Conservation (phyloP, 2,888 invertebrate genomes). For the Drosophila atripex region DNA sequence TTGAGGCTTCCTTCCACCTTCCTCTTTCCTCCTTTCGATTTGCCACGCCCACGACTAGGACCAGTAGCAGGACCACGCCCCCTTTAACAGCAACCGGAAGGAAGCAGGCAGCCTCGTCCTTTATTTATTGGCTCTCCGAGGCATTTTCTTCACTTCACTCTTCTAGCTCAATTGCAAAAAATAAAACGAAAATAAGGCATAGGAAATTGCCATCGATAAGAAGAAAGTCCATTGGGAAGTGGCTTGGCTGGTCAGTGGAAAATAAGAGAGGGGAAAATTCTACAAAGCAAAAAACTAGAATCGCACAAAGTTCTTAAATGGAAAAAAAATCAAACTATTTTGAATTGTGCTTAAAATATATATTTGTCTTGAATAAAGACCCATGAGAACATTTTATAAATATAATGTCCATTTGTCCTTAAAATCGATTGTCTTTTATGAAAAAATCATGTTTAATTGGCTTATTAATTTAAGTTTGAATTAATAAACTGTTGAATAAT, state of each 20-base stretch:
- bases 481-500: too few relatives aligned
- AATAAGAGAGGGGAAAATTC: background rate
- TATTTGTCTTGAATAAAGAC: too few relatives aligned
- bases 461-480: too few relatives aligned
- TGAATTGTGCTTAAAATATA: too few relatives aligned
- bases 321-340: background rate
- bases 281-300: background rate
- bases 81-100: slow-evolving; percentile 17
- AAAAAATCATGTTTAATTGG: too few relatives aligned
- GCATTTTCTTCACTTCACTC: slow-evolving; percentile 3
- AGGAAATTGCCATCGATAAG: slow-evolving; percentile 68
- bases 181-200: slow-evolving; percentile 9
- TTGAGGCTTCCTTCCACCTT: too few relatives aligned
- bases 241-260: background rate
- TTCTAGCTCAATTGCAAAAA: slow-evolving; percentile 6
- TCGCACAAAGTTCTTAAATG: background rate
- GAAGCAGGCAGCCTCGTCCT: slow-evolving; percentile 32
- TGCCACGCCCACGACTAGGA: background rate
- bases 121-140: slow-evolving; percentile 29
- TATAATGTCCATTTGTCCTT: too few relatives aligned
- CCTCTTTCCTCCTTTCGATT: background rate
- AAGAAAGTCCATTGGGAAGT: slow-evolving; percentile 47
- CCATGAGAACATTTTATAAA: too few relatives aligned
- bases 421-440: too few relatives aligned
- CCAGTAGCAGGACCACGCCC: too few relatives aligned